Percentiles rank a stretch among this genome's conserved stretches.
These are phyloP conservation scores for Varanus komodoensis DNA, from an alignment of 2,113 vertebrate species.

Conservation along the genomic window DNA sequence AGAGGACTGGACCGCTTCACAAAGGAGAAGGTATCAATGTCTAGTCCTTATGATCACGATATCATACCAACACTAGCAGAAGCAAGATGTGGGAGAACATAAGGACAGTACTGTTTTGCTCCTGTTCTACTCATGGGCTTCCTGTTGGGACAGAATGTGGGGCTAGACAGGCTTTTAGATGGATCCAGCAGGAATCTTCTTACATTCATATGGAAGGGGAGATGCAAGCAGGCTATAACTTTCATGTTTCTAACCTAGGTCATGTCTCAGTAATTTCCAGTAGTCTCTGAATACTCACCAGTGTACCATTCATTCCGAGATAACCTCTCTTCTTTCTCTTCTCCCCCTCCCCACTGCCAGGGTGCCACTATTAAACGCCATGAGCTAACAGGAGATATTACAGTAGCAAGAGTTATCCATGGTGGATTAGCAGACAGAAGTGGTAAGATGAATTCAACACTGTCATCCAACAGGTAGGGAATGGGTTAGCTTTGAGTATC, in stretches of 20 bases:
- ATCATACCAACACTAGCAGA: too few species aligned
- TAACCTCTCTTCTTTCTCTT: background rate
- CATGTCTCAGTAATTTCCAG: background rate
- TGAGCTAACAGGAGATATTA: slow-evolving; percentile 91
- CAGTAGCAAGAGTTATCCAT: slow-evolving; percentile 92
- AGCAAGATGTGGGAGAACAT: too few species aligned
- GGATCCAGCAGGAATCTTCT: too few species aligned
- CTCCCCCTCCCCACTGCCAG: slow-evolving; percentile 68
- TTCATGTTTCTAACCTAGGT: background rate
- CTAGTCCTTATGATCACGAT: too few species aligned
- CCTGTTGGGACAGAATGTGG: too few species aligned
- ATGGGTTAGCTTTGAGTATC: background rate
- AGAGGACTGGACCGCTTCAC: too few species aligned
- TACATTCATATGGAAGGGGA: background rate
- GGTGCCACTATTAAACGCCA: slow-evolving; percentile 97
- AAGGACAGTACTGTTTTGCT: too few species aligned
- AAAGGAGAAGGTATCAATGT: too few species aligned
- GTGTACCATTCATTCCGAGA: background rate
- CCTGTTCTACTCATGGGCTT: too few species aligned
- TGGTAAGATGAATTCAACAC: slow-evolving; percentile 78
- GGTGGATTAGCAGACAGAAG: slow-evolving; percentile 94
- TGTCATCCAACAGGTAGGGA: slow-evolving; percentile 5
- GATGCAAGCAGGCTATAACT: background rate
- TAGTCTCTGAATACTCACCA: background rate
- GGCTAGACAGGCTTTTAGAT: too few species aligned